Base-by-base conservation (phyloP, 2,888 invertebrate genomes). In the Imbricaverruca yamaguchii region DNA sequence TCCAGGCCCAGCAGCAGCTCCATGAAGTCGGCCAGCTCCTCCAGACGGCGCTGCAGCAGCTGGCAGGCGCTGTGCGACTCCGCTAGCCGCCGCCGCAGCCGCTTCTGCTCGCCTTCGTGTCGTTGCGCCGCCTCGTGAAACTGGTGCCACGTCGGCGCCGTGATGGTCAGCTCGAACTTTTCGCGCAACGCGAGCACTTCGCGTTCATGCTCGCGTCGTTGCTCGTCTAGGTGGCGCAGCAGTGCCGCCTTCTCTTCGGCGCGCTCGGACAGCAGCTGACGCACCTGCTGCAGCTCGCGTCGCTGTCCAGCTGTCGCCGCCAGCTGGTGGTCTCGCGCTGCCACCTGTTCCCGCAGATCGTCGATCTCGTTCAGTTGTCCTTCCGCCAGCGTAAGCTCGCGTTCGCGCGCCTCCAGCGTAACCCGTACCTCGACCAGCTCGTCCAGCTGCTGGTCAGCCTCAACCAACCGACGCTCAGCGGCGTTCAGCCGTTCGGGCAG, bases 1-100 rank as follows among this genome's bases (percentile, higher is more conserved):
- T 85, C 84, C 81, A 91, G 90, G 82, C 90, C 89, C 55, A 92
- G 86, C 63, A 92, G 87, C 82, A 91, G 91, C 84, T 92, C 91
- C 84, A 92, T 87, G 85, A 92, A 92, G 85, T 89, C 89, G 0
- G 92, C 91, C 82, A 92, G 86, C 84, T 92, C 92, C 86, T 92
- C 91, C 80, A 92, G 87, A 63, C 92, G 89, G 9, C 88, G 89
- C 55, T 91, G 90, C 77, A 92, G 86, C 82, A 91, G 85, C 57
- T 86, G 84, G 83, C 89, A 89, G 18, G 89, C 87, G 82, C 89
- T 82, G 80, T 83, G 84, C 6, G 85, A 84, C 57, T 85, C 85
- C 21, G 83, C 84, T 56, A 85, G 81, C 18, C 83, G 82, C 79
- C 84, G 82, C 23, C 84, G 82, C 77, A 85, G 83, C 12, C 80